Evolutionary conservation across 1,140 invertebrate genomes (phyloP).

Genomic region (Lanistes nyassanus): DNA sequence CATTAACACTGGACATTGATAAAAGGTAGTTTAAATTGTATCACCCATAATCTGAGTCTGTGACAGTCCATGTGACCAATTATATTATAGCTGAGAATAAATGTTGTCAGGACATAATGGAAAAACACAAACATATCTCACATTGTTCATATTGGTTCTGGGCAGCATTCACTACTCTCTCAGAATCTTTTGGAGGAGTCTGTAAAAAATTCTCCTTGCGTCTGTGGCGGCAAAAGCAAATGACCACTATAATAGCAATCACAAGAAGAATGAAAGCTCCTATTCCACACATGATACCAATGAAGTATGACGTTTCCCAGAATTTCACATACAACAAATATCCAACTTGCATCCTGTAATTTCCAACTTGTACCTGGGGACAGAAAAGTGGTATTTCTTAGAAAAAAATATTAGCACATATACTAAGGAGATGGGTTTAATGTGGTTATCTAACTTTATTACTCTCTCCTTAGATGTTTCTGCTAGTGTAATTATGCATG

Average conservation of each 20-base stretch:
- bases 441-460: background rate
- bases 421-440: background rate
- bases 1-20: background rate
- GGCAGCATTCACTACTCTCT: background rate
- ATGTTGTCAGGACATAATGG: background rate
- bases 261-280: slow-evolving; percentile 20
- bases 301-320: slow-evolving; percentile 31
- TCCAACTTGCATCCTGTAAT: slow-evolving; percentile 22
- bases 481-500: no score
- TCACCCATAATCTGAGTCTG: background rate
- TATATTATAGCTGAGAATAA: background rate
- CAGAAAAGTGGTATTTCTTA: background rate
- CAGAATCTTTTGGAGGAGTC: background rate
- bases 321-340: slow-evolving; percentile 32
- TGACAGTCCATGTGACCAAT: background rate
- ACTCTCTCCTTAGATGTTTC: no score
- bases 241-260: slow-evolving; percentile 22
- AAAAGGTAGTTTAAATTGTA: background rate
- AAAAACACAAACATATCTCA: background rate
- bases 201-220: background rate
- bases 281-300: slow-evolving; percentile 35
- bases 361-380: slow-evolving; percentile 30
- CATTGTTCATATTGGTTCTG: slow-evolving; percentile 18
- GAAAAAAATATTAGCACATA: background rate
- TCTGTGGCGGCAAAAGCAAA: slow-evolving; percentile 12